Base-by-base conservation (phyloP, 2,113 vertebrate species). In the Tachuris rubrigastra region DNA sequence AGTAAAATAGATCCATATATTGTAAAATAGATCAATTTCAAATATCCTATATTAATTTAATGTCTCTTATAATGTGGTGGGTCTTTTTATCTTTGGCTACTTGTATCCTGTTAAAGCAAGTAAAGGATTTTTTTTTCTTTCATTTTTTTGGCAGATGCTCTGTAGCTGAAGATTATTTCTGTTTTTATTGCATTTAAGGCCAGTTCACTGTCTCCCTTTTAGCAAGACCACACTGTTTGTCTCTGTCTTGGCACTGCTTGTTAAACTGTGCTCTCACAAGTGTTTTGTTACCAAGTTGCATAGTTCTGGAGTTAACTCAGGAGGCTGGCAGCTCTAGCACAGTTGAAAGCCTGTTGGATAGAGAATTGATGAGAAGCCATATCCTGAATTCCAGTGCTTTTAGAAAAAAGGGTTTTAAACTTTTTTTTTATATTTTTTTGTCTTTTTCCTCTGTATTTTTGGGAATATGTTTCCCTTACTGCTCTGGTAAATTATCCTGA, bases 261-360 rank as follows among this genome's bases (percentile, higher is more conserved):
- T 33, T 82, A 58, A 78, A 75, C 62, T 96, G 55, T 71, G 55
- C 60, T 90, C 89, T 96, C 81, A 88, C 62, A 96, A 92, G 79
- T 90, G 85, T 96, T 95, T 69, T 90, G 85, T 97, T 96, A 95
- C 77, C 5, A 41, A 62, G 44, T 62, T 79, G 62, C 84, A 52
- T 84, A 80, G 46, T 89, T 97, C 47, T 85, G 62, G 68, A 85
- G 69, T 95, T 89, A 88, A 77, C 81, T 94, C 69, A 85, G 78
- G 83, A 92, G 44, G 46, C 60, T 93, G 90, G 53, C 67, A 96
- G 68, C 49, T 79, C 55, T 50, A 49, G 73, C 10, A 4, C 30
- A 78, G 66, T 19, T 92, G 39, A 92, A 85, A 96, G 69, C 87
- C 49, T 66, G 16, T 18, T 73, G 73, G 44, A 77, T 47, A 74